Evolutionary conservation across 2,888 invertebrate genomes (phyloP).

Genomic region (Loripinus fragilis): DNA sequence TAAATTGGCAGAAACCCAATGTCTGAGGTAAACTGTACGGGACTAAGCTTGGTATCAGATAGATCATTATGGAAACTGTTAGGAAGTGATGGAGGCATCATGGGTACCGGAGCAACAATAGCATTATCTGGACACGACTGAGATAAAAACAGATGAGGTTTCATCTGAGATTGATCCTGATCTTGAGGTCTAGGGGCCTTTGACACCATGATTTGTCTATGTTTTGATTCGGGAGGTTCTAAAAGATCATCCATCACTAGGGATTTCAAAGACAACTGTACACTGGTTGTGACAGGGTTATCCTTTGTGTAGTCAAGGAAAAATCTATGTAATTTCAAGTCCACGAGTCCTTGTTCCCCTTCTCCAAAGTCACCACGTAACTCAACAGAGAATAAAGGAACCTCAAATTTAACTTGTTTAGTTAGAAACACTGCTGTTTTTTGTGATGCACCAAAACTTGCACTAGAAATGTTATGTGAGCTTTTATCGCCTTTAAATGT

Average conservation of each 20-base stretch:
- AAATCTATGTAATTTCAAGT: constrained; percentile 93
- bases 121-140: constrained; percentile 89
- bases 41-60: constrained; percentile 19
- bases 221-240: constrained; percentile 90
- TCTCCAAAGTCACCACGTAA: constrained; percentile 81
- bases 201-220: constrained; percentile 90
- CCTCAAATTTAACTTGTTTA: constrained; percentile 76
- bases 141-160: constrained; percentile 86
- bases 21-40: background rate
- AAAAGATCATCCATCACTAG: constrained; percentile 95
- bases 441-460: constrained; percentile 26
- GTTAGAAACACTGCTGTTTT: constrained; percentile 55
- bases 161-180: constrained; percentile 44
- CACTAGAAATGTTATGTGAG: background rate
- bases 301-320: constrained; percentile 89
- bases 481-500: constrained; percentile 5
- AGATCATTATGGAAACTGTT: constrained; percentile 73
- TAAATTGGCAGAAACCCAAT: background rate
- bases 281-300: constrained; percentile 88
- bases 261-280: constrained; percentile 90
- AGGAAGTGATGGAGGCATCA: constrained; percentile 85
- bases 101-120: constrained; percentile 80
- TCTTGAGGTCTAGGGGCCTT: constrained; percentile 46
- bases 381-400: constrained; percentile 79
- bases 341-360: constrained; percentile 87